Conservation (phyloP, 2,113 vertebrate species). For the Camelus bactrianus region DNA sequence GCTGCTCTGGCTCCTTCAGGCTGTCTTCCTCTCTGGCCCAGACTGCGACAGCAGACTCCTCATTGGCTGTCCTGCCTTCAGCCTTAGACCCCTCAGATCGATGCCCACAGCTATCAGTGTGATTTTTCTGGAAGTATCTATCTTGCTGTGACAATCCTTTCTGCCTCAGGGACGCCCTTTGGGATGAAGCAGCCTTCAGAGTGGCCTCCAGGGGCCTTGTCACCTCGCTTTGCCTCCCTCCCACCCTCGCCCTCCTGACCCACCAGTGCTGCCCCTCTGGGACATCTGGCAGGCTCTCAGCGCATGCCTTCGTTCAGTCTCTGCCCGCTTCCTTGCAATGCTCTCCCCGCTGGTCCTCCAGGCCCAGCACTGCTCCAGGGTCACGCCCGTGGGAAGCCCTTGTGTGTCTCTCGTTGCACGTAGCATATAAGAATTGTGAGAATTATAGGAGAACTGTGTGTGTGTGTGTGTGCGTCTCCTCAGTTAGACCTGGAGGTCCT, state of each 20-base stretch:
- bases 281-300: neutral
- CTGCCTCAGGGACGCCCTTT: neutral
- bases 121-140: neutral
- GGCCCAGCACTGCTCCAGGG: neutral
- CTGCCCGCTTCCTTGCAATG: neutral
- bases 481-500: neutral
- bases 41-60: too few species aligned
- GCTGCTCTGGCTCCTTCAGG: neutral
- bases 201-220: too few species aligned
- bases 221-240: neutral
- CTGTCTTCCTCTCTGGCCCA: neutral
- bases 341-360: neutral
- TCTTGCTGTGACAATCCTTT: neutral
- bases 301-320: neutral
- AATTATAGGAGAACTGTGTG: neutral
- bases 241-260: rapidly evolving
- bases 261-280: neutral
- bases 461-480: neutral
- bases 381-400: rapidly evolving
- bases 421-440: too few species aligned
- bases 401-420: neutral
- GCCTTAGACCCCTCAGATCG: neutral
- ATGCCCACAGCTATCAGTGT: too few species aligned
- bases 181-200: neutral
- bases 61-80: neutral